These are phyloP conservation scores for Sesamia inferens DNA, from an alignment of 2,888 invertebrate species.

Conservation along the genomic window DNA sequence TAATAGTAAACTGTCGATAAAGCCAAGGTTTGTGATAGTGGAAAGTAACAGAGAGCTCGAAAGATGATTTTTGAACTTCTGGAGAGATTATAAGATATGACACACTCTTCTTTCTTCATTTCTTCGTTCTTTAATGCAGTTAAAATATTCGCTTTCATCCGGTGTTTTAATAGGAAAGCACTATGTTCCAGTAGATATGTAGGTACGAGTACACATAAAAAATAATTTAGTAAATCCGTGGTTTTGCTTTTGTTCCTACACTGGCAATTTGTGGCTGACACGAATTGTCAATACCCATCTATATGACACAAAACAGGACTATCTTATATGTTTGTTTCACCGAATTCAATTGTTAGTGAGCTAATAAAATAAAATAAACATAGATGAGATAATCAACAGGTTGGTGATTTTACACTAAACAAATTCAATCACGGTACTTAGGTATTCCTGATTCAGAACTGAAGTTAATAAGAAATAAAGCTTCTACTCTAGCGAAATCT, in stretches of 20 bases:
- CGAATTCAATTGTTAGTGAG: too few species aligned
- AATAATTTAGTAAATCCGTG: background rate
- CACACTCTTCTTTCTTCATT: too few species aligned
- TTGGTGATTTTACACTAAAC: constrained; percentile 15
- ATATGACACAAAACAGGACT: background rate
- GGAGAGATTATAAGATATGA: background rate
- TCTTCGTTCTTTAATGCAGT: too few species aligned
- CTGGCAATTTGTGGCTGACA: constrained; percentile 1
- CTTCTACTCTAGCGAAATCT: background rate
- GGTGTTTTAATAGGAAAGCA: background rate
- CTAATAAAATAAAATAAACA: too few species aligned
- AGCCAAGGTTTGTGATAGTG: background rate
- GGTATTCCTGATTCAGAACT: constrained; percentile 8
- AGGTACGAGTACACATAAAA: background rate
- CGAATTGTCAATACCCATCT: constrained; percentile 1
- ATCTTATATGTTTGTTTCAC: too few species aligned
- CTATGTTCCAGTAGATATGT: background rate
- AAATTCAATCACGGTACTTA: constrained; percentile 11
- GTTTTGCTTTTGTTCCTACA: background rate
- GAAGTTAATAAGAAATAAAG: constrained; percentile 28
- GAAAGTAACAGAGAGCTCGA: background rate
- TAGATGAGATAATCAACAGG: constrained; percentile 36
- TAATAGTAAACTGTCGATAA: background rate
- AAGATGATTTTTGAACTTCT: background rate
- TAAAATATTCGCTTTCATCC: background rate